Evolutionary conservation across 2,888 invertebrate species (phyloP), one percentile per base, ranked within the genome.

Genomic region (Resseliella maxima): DNA sequence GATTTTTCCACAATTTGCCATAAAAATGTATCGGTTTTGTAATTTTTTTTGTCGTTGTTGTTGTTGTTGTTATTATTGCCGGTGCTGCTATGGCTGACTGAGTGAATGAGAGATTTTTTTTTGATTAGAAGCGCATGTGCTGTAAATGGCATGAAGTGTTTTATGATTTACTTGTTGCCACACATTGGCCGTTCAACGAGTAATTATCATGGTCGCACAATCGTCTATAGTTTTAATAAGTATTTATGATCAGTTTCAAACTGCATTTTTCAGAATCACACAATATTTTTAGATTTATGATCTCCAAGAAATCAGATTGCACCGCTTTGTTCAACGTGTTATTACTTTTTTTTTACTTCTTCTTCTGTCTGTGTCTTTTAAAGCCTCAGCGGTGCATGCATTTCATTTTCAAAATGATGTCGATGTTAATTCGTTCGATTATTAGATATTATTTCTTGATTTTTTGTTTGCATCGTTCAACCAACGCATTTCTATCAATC

Each of bases 221-320:
- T 6, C 59, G 59, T 24, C 59, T 59, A 59, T 59, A 59, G 59
- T 59, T 59, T 41, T 59, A 59, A 59, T 59, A 59, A 59, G 59
- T 59, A 59, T 59, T 59, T 59, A 59, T 59, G 59, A 59, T 59
- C 59, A 59, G 59, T 59, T 41, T 41, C n/a, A n/a, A 59, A 59
- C 59, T n/a, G 59, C 59, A 59, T 59, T 59, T 59, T 59, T 59
- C 59, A 27, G 59, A 59, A 59, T 59, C 59, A 59, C 59, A 59
- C 50, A 24, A 59, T 59, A 59, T 59, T 59, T 59, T 24, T 59
- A 59, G 59, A 59, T 59, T 59, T 59, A 59, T 59, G 59, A 59
- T 59, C 59, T 59, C 24, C 27, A 59, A 59, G 59, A 59, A 59
- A 59, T 24, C 24, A n/a, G 24, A 59, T 59, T 18, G 3, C 24